Conservation (phyloP, 2,888 invertebrate species). For the Iselma pallidipennis region DNA sequence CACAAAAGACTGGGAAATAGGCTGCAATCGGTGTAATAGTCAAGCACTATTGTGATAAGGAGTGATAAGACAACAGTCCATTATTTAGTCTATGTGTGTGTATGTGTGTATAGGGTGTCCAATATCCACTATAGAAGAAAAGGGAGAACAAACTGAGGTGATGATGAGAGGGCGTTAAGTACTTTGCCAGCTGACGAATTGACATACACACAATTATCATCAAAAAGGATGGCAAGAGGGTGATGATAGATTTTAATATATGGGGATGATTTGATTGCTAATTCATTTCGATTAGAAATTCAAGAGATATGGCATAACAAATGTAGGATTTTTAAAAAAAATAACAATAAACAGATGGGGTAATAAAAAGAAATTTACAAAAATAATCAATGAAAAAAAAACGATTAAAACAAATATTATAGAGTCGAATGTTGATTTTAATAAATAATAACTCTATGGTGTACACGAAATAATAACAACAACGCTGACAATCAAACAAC, state of each 20-base stretch:
- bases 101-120: slow-evolving; percentile 22
- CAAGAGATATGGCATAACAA: background rate
- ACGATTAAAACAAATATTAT: too few species aligned
- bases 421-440: too few species aligned
- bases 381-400: too few species aligned
- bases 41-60: slow-evolving; percentile 35
- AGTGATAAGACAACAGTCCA: slow-evolving; percentile 36
- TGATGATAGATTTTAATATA: background rate
- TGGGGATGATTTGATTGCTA: background rate
- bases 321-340: too few species aligned
- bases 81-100: slow-evolving; percentile 23
- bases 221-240: background rate
- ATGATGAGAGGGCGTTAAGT: slow-evolving; percentile 24
- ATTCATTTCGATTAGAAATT: background rate
- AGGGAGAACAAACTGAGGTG: slow-evolving; percentile 23
- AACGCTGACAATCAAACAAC: too few species aligned
- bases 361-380: too few species aligned
- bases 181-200: slow-evolving; percentile 28
- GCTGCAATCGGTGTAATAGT: slow-evolving; percentile 28
- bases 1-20: slow-evolving; percentile 24
- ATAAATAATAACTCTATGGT: too few species aligned
- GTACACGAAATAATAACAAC: too few species aligned
- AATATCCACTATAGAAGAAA: slow-evolving; percentile 15
- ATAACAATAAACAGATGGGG: too few species aligned
- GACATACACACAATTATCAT: slow-evolving; percentile 10